A percentile compares a stretch with the other conserved stretches of the same genome.
phyloP scores from a whole-genome alignment of 2,888 invertebrate genomes.

The Herminia tarsipennalis region DNA sequence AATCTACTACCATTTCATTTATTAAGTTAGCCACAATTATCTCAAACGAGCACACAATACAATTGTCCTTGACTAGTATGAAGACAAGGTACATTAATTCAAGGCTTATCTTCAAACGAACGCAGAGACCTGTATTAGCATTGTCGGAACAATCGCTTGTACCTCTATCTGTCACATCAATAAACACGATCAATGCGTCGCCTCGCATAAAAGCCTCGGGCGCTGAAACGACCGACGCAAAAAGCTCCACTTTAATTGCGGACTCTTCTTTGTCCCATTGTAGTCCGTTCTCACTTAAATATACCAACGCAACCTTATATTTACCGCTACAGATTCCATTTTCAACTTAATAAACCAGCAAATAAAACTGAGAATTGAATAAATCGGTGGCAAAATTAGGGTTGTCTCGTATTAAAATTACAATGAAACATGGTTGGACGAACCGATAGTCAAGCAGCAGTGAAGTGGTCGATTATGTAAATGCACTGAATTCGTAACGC shows the following conservation, averaged over 20 bases:
- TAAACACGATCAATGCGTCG: slow-evolving; percentile 52
- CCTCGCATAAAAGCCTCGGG: slow-evolving; percentile 37
- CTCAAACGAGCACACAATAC: not conserved
- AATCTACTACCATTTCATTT: no score
- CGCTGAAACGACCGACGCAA: slow-evolving; percentile 48
- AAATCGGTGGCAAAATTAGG: not conserved
- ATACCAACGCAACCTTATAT: slow-evolving; percentile 36
- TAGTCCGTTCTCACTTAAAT: slow-evolving; percentile 51
- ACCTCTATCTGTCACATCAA: slow-evolving; percentile 43
- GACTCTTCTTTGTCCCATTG: slow-evolving; percentile 54
- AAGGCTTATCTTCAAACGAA: not conserved
- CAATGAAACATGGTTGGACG: slow-evolving; percentile 56
- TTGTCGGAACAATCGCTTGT: slow-evolving; percentile 24
- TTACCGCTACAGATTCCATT: slow-evolving; percentile 1
- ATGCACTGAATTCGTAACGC: slow-evolving; percentile 49
- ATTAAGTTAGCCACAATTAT: not conserved
- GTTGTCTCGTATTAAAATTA: slow-evolving; percentile 52
- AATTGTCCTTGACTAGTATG: not conserved
- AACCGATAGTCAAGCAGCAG: slow-evolving; percentile 45
- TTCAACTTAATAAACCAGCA: slow-evolving; percentile 9
- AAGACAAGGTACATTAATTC: not conserved
- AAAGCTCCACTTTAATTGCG: slow-evolving; percentile 55
- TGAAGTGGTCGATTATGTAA: slow-evolving; percentile 54
- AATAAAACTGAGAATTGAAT: slow-evolving; percentile 8
- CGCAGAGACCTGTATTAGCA: slow-evolving; percentile 8